Base-by-base conservation (phyloP, 2,888 invertebrate species). In the Eubasilissa splendida region DNA sequence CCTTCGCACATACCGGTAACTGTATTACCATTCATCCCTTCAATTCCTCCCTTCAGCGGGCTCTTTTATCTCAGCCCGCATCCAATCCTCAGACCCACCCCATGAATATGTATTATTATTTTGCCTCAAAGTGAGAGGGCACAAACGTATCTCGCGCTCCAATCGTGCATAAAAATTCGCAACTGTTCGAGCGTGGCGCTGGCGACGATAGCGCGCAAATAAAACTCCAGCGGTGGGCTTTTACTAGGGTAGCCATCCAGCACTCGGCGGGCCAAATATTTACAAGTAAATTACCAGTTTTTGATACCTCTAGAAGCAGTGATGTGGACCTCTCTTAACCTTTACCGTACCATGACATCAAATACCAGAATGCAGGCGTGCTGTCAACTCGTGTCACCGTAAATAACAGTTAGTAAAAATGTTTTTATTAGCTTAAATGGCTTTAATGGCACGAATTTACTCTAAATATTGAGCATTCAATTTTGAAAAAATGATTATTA, bases 111-210 rank as follows among this genome's bases (percentile, higher is more conserved):
- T 71, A 71, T 71, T 71, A 71, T 71, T 71, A 71, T 71, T 71
- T 71, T 33, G 54, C 71, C 71, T 53, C 71, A 71, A 54, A 71
- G 71, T 71, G 71, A 71, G 54, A 33, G 54, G 56, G 74, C 73
- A 77, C 80, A 77, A 77, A 71, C 80, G 74, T 80, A 80, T 80
- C 80, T 53, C 56, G 56, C 12, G 12, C 77, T 58, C 77, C 73
- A 58, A 80, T 80, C 80, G 80, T 74, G 80, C 73, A 77, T 80
- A 80, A 77, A 80, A 77, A 80, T 77, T 80, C 70, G 70, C 77
- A 77, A 60, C 70, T 66, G 59, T 70, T 60, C 14, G 68, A 12
- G 12, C 70, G 66, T 33, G 22, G 77, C 68, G 42, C 42, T 42
- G 52, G 68, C 70, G 22, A 50, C 54, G 76, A 65, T 66, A 68